phyloP scores from a whole-genome alignment of 1,140 invertebrate species.

The Cydia fagiglandana region DNA sequence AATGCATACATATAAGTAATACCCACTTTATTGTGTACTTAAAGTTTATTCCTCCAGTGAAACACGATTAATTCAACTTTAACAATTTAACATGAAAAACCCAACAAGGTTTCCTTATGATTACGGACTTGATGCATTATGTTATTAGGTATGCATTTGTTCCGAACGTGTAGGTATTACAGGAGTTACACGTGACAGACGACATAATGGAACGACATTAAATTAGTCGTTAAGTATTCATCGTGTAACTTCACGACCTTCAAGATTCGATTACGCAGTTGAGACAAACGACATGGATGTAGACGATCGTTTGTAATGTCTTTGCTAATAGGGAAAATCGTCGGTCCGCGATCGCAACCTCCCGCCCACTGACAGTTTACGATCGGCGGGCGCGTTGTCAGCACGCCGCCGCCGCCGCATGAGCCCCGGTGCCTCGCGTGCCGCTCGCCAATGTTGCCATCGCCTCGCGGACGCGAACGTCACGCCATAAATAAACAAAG shows the following conservation, averaged over 20 bases:
- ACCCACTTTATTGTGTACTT: background rate
- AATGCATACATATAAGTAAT: background rate
- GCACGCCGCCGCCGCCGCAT: constrained; percentile 45
- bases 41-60: background rate
- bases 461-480: constrained; percentile 28
- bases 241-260: constrained; percentile 36
- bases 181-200: background rate
- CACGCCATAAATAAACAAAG: constrained; percentile 68
- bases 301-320: constrained; percentile 50
- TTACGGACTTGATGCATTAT: background rate
- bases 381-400: constrained; percentile 49
- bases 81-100: background rate
- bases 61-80: background rate
- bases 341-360: constrained; percentile 44
- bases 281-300: constrained; percentile 46
- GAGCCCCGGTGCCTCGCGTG: background rate
- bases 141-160: background rate
- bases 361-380: constrained; percentile 54
- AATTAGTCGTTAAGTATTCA: constrained; percentile 11
- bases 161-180: background rate
- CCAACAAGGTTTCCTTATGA: background rate
- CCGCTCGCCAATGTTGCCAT: constrained; percentile 3
- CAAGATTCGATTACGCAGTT: constrained; percentile 50
- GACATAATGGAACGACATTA: constrained; percentile 7
- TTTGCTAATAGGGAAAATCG: constrained; percentile 62